Evolutionary conservation across 2,888 invertebrate species (phyloP).

Genomic region (Conus canariensis): DNA sequence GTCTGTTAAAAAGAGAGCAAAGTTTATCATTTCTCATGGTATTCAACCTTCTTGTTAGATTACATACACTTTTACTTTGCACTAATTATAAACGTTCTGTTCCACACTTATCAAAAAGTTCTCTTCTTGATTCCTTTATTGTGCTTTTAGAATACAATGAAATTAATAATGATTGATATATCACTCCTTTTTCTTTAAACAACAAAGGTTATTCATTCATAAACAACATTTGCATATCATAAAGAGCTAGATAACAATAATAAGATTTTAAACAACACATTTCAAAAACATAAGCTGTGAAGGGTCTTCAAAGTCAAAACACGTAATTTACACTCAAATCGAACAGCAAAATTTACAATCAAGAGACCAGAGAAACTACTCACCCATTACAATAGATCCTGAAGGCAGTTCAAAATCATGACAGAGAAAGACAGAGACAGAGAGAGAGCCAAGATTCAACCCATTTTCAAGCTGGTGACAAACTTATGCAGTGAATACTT

Average conservation of each 20-base stretch:
- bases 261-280: not conserved
- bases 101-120: too few species aligned
- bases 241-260: not conserved
- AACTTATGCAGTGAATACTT: not conserved
- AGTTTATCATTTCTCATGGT: too few species aligned
- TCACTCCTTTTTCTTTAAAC: not conserved
- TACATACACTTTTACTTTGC: too few species aligned
- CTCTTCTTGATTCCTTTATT: not conserved
- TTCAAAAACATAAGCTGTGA: not conserved
- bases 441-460: not conserved
- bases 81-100: too few species aligned
- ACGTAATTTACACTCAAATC: not conserved
- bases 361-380: not conserved
- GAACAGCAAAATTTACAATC: not conserved
- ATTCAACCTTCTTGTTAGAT: too few species aligned
- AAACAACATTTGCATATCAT: constrained; percentile 31
- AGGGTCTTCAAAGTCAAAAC: not conserved
- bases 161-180: not conserved
- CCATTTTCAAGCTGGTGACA: not conserved
- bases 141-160: not conserved
- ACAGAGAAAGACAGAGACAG: constrained; percentile 11
- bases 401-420: not conserved
- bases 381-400: not conserved
- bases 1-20: too few species aligned
- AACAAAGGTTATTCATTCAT: constrained; percentile 1